Base-by-base conservation (phyloP, 2,797 vertebrate species). In the Acrossocheilus wenchowensis region DNA sequence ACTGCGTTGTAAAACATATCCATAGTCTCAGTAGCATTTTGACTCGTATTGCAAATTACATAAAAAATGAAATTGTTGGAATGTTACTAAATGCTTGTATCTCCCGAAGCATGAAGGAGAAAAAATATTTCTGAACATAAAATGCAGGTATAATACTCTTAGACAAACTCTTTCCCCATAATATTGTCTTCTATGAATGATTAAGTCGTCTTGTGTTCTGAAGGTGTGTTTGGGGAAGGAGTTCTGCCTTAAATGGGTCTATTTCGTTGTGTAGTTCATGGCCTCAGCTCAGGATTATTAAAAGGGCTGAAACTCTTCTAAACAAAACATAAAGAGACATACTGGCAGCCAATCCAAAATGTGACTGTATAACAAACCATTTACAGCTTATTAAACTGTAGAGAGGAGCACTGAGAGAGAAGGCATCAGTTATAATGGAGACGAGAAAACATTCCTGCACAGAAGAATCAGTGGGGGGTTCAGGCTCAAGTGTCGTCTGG, bases 321-420 rank as follows among this genome's bases (percentile, higher is more conserved):
- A 95, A 94, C 94, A 95, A 92, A 94, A 88, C 69, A 75, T 92
- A 86, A 94, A 92, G 86, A 6, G 50, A 92, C 93, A 86, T 84
- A 82, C 87, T 82, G 36, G 88, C 92, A 95, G 93, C 92, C 94
- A 92, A 89, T 88, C 83, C 45, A 90, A 86, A 92, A 93, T 82
- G 90, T 89, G 50, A 92, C 87, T 43, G 89, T 90, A 90, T 92
- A 93, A 93, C 91, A 90, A 89, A 75, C 86, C 91, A 87, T 91
- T 93, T 92, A 93, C 92, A 93, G 89, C 90, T 90, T 93, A 91
- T 93, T 93, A 93, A 93, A 91, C 66, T 73, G 73, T 62, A 26
- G 50, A 88, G 83, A 85, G 64, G 75, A 50, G 86, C 54, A 54
- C 90, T 90, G 73, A n/a, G 84, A 90, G 45, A 68, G 48, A 78